A percentile compares a stretch with the other conserved stretches of the same genome.
Conservation (phyloP, 35 echinoderm and acorn worm species). For the Ptychodera flava region DNA sequence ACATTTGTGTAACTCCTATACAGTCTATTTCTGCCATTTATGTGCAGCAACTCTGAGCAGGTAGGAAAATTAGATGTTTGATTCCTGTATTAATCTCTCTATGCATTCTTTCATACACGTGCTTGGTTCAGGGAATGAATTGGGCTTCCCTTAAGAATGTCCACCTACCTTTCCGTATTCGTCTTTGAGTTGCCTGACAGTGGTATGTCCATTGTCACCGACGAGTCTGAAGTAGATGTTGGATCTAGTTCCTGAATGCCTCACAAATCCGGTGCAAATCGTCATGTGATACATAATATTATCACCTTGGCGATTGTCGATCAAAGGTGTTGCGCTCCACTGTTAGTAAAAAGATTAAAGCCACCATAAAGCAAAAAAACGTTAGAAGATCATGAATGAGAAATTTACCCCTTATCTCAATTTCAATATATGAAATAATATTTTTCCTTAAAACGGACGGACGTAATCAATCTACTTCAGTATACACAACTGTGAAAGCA, state of each 20-base stretch:
- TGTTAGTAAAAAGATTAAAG: constrained; percentile 1
- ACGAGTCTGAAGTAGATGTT: constrained; percentile 42
- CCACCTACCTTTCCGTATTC: constrained; percentile 30
- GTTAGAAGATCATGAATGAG: no score
- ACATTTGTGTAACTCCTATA: constrained; percentile 24
- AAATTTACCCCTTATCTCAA: no score
- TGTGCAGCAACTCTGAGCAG: constrained; percentile 41
- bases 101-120: no score
- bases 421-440: no score
- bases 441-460: no score
- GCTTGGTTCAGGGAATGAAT: no score
- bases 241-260: constrained; percentile 39
- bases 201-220: constrained; percentile 32
- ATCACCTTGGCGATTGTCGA: constrained; percentile 37
- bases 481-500: no score
- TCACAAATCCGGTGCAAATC: constrained; percentile 36
- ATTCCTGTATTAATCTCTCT: constrained; percentile 23
- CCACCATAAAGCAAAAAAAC: no score
- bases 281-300: constrained; percentile 47
- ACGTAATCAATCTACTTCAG: no score
- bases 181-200: constrained; percentile 34
- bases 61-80: constrained; percentile 16
- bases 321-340: constrained; percentile 52
- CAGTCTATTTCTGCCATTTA: constrained; percentile 42
- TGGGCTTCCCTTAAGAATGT: constrained; percentile 19